Conservation (phyloP, 2,797 vertebrate species). For the Enteromius fasciolatus region DNA sequence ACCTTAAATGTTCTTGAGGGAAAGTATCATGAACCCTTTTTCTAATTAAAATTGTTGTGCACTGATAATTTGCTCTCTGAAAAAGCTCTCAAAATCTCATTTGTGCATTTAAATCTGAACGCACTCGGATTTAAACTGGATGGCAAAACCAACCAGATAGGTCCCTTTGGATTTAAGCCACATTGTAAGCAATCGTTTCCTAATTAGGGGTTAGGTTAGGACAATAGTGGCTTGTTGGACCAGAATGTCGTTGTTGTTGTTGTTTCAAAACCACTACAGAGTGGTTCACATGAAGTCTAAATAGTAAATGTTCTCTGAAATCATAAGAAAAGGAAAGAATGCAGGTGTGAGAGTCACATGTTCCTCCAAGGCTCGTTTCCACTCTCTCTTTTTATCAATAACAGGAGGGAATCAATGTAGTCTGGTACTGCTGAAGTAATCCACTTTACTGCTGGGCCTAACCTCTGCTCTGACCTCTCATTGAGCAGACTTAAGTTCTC, state of each 20-base stretch:
- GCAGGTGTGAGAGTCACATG: background rate
- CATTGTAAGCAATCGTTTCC: background rate
- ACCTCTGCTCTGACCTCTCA: constrained; percentile 39
- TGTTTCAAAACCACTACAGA: background rate
- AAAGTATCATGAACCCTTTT: background rate
- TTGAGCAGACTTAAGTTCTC: constrained; percentile 39
- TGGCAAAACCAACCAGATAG: background rate
- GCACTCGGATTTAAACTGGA: background rate
- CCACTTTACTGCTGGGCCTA: constrained; percentile 38
- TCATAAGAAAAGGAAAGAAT: background rate
- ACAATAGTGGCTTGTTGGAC: background rate
- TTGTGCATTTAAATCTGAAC: background rate
- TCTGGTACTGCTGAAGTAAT: constrained; percentile 9
- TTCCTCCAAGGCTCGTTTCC: background rate
- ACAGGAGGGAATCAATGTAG: constrained; percentile 28
- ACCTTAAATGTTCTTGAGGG: background rate
- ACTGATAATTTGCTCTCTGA: background rate
- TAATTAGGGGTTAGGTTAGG: background rate
- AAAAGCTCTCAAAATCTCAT: background rate
- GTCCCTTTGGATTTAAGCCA: background rate
- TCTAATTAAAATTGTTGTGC: background rate
- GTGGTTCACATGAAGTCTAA: background rate
- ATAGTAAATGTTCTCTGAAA: background rate
- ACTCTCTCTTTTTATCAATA: background rate
- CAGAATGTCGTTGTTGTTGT: background rate